phyloP scores from a whole-genome alignment of 2,888 invertebrate species.

The Ectemnius lituratus region DNA sequence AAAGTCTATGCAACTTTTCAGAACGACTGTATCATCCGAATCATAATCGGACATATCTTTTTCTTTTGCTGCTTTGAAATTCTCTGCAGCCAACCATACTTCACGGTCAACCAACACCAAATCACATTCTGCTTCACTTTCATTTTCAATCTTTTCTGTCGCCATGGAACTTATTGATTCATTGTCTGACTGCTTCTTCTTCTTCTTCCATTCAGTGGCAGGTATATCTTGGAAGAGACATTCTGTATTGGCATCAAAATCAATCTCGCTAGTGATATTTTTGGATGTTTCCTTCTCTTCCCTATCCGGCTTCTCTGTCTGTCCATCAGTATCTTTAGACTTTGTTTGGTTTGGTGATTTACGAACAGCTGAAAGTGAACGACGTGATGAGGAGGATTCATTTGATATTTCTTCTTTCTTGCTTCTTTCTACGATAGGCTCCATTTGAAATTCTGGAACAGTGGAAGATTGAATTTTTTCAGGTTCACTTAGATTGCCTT shows the following conservation, averaged over 20 bases:
- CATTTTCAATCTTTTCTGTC: conserved; percentile 42
- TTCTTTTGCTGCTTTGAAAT: conserved; percentile 22
- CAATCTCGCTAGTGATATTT: conserved; percentile 38
- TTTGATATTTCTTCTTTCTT: conserved; percentile 21
- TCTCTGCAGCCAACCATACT: conserved; percentile 37
- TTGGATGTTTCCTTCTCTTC: neutral
- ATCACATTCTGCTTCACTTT: conserved; percentile 57
- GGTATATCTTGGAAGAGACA: conserved; percentile 65
- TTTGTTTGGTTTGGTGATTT: conserved; percentile 9
- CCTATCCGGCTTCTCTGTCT: neutral
- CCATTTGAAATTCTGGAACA: conserved; percentile 27
- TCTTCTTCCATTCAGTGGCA: conserved; percentile 62
- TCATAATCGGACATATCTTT: conserved; percentile 51
- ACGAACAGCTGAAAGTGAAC: neutral
- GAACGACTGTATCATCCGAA: conserved; percentile 60
- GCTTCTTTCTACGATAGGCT: conserved; percentile 11
- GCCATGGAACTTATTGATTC: conserved; percentile 39
- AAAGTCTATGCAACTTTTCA: conserved; percentile 30
- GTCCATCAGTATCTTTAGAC: neutral
- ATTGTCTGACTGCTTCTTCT: conserved; percentile 22
- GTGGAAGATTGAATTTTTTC: neutral
- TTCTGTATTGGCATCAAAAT: conserved; percentile 42
- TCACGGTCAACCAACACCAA: conserved; percentile 54
- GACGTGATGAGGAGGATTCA: conserved; percentile 5
- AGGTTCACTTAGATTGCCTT: neutral